A percentile compares a stretch with the other conserved stretches of the same genome.
Conservation (phyloP, 2,113 vertebrate species). For the Nipponia nippon region DNA sequence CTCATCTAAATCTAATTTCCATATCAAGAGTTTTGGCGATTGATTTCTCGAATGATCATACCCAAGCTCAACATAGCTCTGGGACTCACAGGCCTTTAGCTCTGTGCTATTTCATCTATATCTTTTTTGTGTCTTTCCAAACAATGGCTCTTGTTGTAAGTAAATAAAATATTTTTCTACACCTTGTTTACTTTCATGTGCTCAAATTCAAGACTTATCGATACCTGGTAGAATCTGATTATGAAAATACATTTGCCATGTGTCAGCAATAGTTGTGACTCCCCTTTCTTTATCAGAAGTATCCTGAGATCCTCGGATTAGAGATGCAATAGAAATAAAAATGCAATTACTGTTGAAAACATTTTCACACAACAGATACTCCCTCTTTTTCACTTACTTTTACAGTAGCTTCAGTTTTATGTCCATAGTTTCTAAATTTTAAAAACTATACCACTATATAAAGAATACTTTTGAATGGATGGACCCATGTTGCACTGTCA, state of each 20-base stretch:
- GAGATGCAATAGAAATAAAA: background rate
- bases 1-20: background rate
- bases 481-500: background rate
- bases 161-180: background rate
- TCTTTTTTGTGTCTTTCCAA: background rate
- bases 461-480: background rate
- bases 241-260: background rate
- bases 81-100: background rate
- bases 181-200: background rate
- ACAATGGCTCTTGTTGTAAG: background rate
- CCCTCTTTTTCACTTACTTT: background rate
- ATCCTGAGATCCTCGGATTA: background rate
- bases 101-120: background rate
- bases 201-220: background rate
- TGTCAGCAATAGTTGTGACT: background rate
- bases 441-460: background rate
- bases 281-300: background rate
- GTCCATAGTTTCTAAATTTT: background rate
- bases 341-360: background rate
- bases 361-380: background rate
- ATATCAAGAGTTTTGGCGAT: background rate
- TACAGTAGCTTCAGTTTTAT: background rate
- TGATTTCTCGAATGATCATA: background rate
- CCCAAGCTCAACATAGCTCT: background rate
- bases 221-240: background rate